Percentiles rank a stretch among this genome's conserved stretches.
phyloP scores from a whole-genome alignment of 2,888 invertebrate species.

The Erynnis tages region DNA sequence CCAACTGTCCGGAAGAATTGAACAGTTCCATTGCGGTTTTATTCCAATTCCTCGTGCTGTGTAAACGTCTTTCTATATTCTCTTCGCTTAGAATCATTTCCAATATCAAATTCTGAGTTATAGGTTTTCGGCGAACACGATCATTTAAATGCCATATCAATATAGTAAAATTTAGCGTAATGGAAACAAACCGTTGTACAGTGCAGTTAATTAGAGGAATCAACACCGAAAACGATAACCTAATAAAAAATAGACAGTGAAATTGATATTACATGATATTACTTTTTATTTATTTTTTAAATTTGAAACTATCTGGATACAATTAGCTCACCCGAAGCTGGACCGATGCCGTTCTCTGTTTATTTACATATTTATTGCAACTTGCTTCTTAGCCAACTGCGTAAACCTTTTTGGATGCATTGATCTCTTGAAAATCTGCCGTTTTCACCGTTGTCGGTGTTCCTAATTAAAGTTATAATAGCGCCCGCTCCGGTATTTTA shows the following conservation, averaged over 20 bases:
- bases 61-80: no score
- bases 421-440: constrained; percentile 22
- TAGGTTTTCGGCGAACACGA: not conserved
- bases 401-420: constrained; percentile 21
- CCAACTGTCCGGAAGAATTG: no score
- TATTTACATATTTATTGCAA: constrained; percentile 80
- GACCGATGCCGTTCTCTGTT: constrained; percentile 59
- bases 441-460: constrained; percentile 17
- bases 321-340: constrained; percentile 64
- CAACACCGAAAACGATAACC: constrained; percentile 78
- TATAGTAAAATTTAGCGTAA: constrained; percentile 38
- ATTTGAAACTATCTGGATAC: constrained; percentile 76
- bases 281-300: constrained; percentile 55
- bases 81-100: no score
- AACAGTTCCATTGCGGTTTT: no score
- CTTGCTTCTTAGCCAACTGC: constrained; percentile 57
- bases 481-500: constrained; percentile 43
- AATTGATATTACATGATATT: constrained; percentile 78
- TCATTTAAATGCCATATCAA: not conserved
- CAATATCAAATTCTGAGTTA: not conserved
- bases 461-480: constrained; percentile 23
- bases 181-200: constrained; percentile 62
- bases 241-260: constrained; percentile 81
- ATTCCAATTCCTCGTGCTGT: no score
- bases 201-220: constrained; percentile 70